Conservation (phyloP, 2,113 vertebrate genomes). For the Melierax canorus region DNA sequence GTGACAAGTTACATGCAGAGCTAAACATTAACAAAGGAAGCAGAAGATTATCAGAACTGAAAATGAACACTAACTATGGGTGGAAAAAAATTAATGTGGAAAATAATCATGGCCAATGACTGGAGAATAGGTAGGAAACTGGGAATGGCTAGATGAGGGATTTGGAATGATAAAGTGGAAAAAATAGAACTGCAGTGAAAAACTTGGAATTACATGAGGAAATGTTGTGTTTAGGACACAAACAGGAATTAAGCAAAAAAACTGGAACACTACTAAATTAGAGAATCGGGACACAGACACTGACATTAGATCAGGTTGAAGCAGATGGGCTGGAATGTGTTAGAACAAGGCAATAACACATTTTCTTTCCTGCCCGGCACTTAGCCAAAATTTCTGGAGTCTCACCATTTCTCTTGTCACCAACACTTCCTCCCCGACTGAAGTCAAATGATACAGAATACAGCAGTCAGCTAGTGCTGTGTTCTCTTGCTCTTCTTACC, state of each 20-base stretch:
- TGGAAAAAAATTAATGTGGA: not conserved
- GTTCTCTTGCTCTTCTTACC: not conserved
- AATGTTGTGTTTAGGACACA: not conserved
- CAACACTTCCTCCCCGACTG: not conserved
- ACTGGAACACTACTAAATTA: accelerated
- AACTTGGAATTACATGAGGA: not conserved
- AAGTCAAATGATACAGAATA: not conserved
- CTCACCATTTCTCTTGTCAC: not conserved
- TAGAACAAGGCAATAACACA: not conserved
- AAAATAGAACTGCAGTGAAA: not conserved
- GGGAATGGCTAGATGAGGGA: not conserved
- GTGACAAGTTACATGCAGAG: not conserved
- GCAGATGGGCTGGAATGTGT: not conserved
- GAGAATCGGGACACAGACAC: not conserved
- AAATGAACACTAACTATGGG: not conserved
- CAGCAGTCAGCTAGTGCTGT: not conserved
- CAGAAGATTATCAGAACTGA: not conserved
- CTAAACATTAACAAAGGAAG: not conserved
- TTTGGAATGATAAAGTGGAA: not conserved
- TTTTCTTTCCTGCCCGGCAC: not conserved
- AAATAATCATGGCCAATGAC: not conserved
- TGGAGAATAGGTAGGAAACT: not conserved
- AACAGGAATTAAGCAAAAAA: not conserved
- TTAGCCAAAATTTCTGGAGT: not conserved
- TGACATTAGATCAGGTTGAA: not conserved